Evolutionary conservation across 2,113 vertebrate genomes (phyloP).

Genomic region (Narcine bancroftii): DNA sequence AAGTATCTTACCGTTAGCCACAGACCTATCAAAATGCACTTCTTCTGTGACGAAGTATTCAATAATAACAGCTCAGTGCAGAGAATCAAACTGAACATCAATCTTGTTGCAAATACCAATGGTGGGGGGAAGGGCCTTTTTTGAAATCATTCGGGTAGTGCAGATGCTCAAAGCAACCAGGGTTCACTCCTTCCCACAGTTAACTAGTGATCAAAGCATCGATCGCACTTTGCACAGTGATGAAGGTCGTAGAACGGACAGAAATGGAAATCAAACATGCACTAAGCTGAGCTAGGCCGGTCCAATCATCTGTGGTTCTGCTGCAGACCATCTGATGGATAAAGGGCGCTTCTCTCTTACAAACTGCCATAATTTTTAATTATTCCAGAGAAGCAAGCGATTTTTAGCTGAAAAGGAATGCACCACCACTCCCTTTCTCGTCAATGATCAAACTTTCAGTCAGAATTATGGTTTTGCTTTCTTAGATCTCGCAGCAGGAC

Average conservation of each 20-base stretch:
- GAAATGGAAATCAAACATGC: constrained; percentile 64
- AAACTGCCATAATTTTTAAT: neutral
- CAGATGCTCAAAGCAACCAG: neutral
- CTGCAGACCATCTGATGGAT: constrained; percentile 61
- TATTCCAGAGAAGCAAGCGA: constrained; percentile 35
- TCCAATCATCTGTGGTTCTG: constrained; percentile 90
- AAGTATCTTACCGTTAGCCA: too few species aligned
- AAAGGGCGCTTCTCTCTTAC: constrained; percentile 32
- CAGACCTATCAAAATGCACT: too few species aligned
- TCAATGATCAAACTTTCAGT: constrained; percentile 28
- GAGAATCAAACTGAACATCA: neutral
- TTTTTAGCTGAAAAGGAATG: too few species aligned
- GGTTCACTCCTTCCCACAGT: neutral
- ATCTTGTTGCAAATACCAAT: neutral
- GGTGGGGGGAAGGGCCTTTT: too few species aligned
- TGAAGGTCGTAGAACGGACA: constrained; percentile 41
- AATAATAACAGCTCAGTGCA: neutral
- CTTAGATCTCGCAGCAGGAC: constrained; percentile 78
- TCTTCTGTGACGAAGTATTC: neutral
- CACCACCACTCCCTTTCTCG: constrained; percentile 39
- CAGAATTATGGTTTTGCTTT: constrained; percentile 19
- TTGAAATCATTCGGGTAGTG: neutral
- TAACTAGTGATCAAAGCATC: neutral
- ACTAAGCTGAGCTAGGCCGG: constrained; percentile 87
- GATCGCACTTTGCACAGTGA: neutral